Percentiles rank a stretch among this genome's conserved stretches.
Evolutionary conservation across 1,140 invertebrate species (phyloP).

Genomic region (Zaprionus ornatus): DNA sequence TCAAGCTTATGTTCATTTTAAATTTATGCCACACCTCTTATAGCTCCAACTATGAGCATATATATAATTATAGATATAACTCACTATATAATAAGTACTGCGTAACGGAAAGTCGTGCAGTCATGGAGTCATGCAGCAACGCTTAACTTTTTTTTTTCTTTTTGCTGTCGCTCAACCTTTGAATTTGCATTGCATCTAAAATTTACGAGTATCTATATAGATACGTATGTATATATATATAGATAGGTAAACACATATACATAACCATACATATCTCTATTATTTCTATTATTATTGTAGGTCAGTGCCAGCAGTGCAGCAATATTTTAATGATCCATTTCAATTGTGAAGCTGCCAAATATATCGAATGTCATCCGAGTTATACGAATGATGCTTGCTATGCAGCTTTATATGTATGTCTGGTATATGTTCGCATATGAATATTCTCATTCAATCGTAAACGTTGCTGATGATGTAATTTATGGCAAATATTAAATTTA

Average conservation of each 20-base stretch:
- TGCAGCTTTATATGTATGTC: neutral
- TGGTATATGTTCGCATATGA: neutral
- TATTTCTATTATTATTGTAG: slow-evolving; percentile 36
- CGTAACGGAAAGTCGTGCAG: neutral
- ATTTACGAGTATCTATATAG: slow-evolving; percentile 15
- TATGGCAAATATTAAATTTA: slow-evolving; percentile 76
- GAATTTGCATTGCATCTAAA: slow-evolving; percentile 39
- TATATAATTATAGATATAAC: neutral
- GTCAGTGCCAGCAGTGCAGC: slow-evolving; percentile 39
- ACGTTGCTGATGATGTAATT: slow-evolving; percentile 71
- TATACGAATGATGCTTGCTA: neutral
- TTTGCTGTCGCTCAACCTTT: slow-evolving; percentile 6
- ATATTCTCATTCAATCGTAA: slow-evolving; percentile 36
- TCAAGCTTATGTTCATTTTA: slow-evolving; percentile 30
- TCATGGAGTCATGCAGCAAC: too few species aligned
- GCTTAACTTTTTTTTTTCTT: slow-evolving; percentile 10
- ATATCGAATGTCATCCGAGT: slow-evolving; percentile 26
- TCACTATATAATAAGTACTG: neutral
- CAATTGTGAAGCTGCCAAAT: slow-evolving; percentile 9
- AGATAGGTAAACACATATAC: slow-evolving; percentile 1
- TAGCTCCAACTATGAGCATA: neutral
- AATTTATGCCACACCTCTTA: slow-evolving; percentile 1
- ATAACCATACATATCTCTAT: slow-evolving; percentile 5
- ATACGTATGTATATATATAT: neutral
- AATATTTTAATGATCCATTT: slow-evolving; percentile 41